Conservation (phyloP, 2,888 invertebrate species). For the Tortricodes alternella region DNA sequence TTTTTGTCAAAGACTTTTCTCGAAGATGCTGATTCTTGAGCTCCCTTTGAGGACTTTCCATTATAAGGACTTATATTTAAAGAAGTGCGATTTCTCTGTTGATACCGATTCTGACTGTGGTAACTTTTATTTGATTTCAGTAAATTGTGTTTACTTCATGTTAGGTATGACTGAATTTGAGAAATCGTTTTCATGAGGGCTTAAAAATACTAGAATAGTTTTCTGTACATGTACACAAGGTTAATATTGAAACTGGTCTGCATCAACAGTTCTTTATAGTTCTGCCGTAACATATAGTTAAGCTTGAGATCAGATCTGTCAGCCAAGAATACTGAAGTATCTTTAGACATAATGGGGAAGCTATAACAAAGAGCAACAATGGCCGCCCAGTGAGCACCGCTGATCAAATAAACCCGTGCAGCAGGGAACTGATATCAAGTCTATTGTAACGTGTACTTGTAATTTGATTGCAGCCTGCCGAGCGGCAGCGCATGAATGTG, state of each 20-base stretch:
- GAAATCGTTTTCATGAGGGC: no score
- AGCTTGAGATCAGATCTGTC: background rate
- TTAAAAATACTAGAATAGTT: no score
- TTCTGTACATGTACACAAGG: no score
- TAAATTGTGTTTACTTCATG: slow-evolving; percentile 8
- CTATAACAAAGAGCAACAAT: slow-evolving; percentile 23
- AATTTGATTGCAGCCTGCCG: slow-evolving; percentile 25
- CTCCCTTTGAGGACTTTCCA: slow-evolving; percentile 21
- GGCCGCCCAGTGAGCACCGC: background rate
- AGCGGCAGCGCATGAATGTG: background rate
- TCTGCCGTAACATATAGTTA: background rate
- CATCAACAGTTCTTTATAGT: background rate
- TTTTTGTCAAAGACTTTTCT: slow-evolving; percentile 13
- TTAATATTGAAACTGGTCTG: no score
- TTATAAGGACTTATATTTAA: slow-evolving; percentile 27
- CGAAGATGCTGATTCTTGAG: slow-evolving; percentile 12
- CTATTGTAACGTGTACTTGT: slow-evolving; percentile 19
- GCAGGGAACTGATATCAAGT: background rate
- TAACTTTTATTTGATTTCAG: slow-evolving; percentile 5
- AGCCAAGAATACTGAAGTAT: background rate
- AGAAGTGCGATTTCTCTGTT: slow-evolving; percentile 5
- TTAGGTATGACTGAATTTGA: no score
- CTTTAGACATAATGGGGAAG: background rate
- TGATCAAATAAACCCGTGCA: slow-evolving; percentile 14
- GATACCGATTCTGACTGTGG: slow-evolving; percentile 10